A percentile compares a stretch with the other conserved stretches of the same genome.
phyloP scores from a whole-genome alignment of 2,797 vertebrate species.

The Coranthus polyacanthus region DNA sequence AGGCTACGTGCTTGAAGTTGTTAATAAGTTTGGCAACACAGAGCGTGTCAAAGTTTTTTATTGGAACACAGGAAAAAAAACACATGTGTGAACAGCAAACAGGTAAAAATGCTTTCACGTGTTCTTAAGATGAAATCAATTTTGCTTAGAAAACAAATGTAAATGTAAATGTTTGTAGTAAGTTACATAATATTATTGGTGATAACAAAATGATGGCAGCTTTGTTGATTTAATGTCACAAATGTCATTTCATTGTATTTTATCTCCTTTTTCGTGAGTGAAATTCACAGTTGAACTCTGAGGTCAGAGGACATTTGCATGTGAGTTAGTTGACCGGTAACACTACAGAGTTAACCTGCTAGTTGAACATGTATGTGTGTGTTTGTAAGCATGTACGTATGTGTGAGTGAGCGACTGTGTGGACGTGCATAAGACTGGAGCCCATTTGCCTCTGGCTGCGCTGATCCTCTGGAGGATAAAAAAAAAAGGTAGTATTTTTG shows the following conservation, averaged over 20 bases:
- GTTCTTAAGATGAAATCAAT: conserved; percentile 16
- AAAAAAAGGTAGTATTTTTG: too few species aligned
- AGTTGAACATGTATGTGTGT: background rate
- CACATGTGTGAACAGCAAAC: conserved; percentile 19
- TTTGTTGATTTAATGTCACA: conserved; percentile 32
- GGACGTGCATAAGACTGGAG: too few species aligned
- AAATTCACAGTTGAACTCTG: conserved; percentile 15
- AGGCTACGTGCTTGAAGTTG: conserved; percentile 71
- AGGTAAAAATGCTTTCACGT: conserved; percentile 11
- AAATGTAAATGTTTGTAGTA: conserved; percentile 19
- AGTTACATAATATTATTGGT: conserved; percentile 17
- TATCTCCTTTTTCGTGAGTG: background rate
- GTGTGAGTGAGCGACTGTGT: conserved; percentile 13
- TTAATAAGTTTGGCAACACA: conserved; percentile 72
- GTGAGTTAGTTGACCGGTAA: conserved; percentile 25
- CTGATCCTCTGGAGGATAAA: too few species aligned
- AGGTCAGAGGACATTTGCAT: conserved; percentile 32
- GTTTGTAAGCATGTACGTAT: background rate
- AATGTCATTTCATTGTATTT: conserved; percentile 14
- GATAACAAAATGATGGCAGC: conserved; percentile 44
- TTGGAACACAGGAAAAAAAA: conserved; percentile 31
- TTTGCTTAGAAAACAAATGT: conserved; percentile 24
- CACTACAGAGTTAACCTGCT: conserved; percentile 9
- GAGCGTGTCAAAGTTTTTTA: conserved; percentile 23
- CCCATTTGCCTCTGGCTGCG: too few species aligned